A percentile compares a stretch with the other conserved stretches of the same genome.
These are phyloP conservation scores for Helogale parvula DNA, from an alignment of 2,113 vertebrate genomes.

Conservation along the genomic window DNA sequence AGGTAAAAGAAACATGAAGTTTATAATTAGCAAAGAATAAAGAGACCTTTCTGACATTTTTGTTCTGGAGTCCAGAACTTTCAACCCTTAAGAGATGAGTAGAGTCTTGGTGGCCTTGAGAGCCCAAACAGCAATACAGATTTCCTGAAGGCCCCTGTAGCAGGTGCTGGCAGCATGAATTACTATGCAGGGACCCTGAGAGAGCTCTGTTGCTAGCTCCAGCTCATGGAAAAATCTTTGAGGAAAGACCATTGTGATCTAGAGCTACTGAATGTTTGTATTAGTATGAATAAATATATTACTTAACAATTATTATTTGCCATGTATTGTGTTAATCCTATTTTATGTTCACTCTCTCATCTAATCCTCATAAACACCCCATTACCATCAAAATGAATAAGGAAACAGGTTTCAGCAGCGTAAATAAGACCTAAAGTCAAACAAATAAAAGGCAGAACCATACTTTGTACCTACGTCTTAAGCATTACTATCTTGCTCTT, in stretches of 20 bases:
- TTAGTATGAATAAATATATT: background rate
- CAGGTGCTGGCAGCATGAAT: background rate
- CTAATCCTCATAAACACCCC: background rate
- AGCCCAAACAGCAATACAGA: background rate
- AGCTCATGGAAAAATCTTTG: background rate
- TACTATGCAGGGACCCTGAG: background rate
- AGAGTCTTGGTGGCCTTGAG: background rate
- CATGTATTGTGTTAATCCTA: background rate
- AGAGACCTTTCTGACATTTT: background rate
- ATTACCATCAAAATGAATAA: slow-evolving; percentile 9
- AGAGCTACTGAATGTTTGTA: background rate
- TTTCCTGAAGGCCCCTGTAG: background rate
- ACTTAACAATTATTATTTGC: background rate
- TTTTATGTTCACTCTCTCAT: background rate
- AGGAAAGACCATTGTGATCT: background rate
- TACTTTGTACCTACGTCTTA: background rate
- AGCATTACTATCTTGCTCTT: background rate
- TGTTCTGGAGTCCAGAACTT: background rate
- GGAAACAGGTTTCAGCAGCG: background rate
- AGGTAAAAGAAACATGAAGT: background rate
- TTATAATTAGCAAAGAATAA: background rate
- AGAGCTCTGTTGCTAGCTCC: background rate
- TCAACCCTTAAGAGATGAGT: background rate
- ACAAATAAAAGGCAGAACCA: background rate
- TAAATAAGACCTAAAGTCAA: background rate